A percentile compares a stretch with the other conserved stretches of the same genome.
phyloP scores from a whole-genome alignment of 2,797 vertebrate genomes.

The Pseudochaenichthys georgianus region DNA sequence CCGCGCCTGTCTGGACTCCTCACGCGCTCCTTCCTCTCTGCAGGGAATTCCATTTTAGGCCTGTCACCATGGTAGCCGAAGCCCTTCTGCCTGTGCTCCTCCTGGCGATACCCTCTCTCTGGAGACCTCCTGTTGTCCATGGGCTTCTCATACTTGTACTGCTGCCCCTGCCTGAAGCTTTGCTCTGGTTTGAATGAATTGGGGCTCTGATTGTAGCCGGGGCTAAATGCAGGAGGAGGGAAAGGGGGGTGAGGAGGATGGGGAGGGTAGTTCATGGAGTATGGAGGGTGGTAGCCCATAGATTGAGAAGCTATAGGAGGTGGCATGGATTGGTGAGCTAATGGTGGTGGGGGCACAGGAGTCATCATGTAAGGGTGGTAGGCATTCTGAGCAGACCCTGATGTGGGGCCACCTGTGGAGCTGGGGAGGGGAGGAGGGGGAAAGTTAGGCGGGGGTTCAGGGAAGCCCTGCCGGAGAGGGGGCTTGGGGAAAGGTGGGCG shows the following conservation, averaged over 20 bases:
- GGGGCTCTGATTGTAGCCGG: slow-evolving; percentile 85
- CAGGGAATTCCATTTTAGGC: slow-evolving; percentile 84
- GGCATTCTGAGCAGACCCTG: slow-evolving; percentile 83
- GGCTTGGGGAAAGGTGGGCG: slow-evolving; percentile 89
- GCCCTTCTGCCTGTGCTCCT: slow-evolving; percentile 90
- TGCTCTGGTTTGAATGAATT: slow-evolving; percentile 85
- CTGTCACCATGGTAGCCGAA: slow-evolving; percentile 87
- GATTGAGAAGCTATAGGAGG: slow-evolving; percentile 86
- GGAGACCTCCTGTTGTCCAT: slow-evolving; percentile 86
- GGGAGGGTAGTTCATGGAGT: slow-evolving; percentile 86
- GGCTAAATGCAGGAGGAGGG: slow-evolving; percentile 86
- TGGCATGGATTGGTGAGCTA: slow-evolving; percentile 86
- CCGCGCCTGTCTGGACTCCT: slow-evolving; percentile 88
- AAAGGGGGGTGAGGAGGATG: slow-evolving; percentile 88
- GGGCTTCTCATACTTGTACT: slow-evolving; percentile 88
- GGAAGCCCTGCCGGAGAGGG: slow-evolving; percentile 88
- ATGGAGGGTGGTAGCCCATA: slow-evolving; percentile 88
- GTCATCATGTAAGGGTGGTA: slow-evolving; percentile 92
- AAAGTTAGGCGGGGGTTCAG: slow-evolving; percentile 90
- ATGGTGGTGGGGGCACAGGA: slow-evolving; percentile 85
- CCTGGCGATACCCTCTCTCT: slow-evolving; percentile 89
- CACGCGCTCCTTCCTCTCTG: slow-evolving; percentile 89
- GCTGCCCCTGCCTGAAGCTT: slow-evolving; percentile 78
- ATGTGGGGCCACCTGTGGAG: slow-evolving; percentile 77
- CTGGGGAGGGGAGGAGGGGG: slow-evolving; percentile 90